phyloP scores from a whole-genome alignment of 2,888 invertebrate genomes.

The Blera fallax region DNA sequence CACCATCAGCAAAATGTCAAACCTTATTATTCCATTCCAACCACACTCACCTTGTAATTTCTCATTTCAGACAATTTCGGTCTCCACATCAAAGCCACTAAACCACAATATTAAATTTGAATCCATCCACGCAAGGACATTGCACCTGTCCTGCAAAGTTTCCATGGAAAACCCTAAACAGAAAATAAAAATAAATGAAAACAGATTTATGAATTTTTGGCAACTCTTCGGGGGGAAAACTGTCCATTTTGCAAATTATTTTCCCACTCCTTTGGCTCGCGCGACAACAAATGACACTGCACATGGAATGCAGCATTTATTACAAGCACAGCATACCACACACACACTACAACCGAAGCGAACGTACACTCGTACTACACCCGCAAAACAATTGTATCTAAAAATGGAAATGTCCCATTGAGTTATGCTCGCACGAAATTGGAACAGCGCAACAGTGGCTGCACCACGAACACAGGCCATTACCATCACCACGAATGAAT shows the following conservation, averaged over 20 bases:
- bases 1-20: no score
- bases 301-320: constrained; percentile 36
- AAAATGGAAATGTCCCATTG: constrained; percentile 67
- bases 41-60: background rate
- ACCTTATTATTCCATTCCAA: background rate
- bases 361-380: constrained; percentile 22
- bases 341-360: background rate
- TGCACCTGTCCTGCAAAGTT: background rate
- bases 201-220: constrained; percentile 62
- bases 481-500: constrained; percentile 58
- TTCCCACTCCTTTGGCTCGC: constrained; percentile 19
- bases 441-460: constrained; percentile 51
- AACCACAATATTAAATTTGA: background rate
- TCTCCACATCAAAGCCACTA: background rate
- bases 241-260: constrained; percentile 64
- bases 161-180: background rate
- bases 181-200: background rate
- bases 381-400: constrained; percentile 52
- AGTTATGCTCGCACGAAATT: constrained; percentile 61
- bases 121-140: background rate
- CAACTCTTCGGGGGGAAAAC: constrained; percentile 45
- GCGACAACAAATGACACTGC: constrained; percentile 45
- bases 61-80: background rate
- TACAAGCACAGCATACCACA: background rate
- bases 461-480: constrained; percentile 52